Evolutionary conservation across 2,797 vertebrate species (phyloP).

Genomic region (Peromyscus aztecus): DNA sequence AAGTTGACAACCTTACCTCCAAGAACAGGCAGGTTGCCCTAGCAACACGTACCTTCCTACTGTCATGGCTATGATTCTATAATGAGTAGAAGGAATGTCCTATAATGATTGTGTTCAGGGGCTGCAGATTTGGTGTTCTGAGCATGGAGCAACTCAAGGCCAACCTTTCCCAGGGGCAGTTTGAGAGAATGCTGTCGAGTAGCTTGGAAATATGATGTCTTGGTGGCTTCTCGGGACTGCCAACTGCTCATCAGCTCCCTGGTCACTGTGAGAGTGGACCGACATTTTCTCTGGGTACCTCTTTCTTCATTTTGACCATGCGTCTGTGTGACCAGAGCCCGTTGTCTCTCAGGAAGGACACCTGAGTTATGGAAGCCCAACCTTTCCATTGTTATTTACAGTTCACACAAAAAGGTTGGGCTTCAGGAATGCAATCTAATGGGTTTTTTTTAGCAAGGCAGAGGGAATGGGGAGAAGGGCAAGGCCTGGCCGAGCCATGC

Average conservation of each 20-base stretch:
- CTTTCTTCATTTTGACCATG: neutral
- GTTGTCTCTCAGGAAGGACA: neutral
- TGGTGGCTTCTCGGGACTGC: neutral
- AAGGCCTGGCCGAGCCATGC: neutral
- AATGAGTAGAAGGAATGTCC: neutral
- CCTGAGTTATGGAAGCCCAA: neutral
- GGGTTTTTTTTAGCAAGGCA: neutral
- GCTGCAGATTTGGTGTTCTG: fast-evolving
- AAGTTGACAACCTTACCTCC: too few species aligned
- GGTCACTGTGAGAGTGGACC: neutral
- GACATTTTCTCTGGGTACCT: fast-evolving
- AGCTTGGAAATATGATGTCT: neutral
- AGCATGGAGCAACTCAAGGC: neutral
- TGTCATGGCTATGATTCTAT: neutral
- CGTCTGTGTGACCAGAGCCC: neutral
- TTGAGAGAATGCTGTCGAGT: neutral
- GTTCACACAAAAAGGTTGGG: too few species aligned
- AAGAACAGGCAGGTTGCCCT: neutral
- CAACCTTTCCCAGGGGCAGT: neutral
- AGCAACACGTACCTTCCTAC: neutral
- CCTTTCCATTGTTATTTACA: too few species aligned
- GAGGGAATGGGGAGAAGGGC: neutral
- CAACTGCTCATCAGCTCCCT: neutral
- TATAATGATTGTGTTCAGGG: neutral
- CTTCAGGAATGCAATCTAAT: neutral